Evolutionary conservation across 2,797 vertebrate species (phyloP), one percentile per base, ranked within the genome.

Genomic region (Emydoidea blandingii): DNA sequence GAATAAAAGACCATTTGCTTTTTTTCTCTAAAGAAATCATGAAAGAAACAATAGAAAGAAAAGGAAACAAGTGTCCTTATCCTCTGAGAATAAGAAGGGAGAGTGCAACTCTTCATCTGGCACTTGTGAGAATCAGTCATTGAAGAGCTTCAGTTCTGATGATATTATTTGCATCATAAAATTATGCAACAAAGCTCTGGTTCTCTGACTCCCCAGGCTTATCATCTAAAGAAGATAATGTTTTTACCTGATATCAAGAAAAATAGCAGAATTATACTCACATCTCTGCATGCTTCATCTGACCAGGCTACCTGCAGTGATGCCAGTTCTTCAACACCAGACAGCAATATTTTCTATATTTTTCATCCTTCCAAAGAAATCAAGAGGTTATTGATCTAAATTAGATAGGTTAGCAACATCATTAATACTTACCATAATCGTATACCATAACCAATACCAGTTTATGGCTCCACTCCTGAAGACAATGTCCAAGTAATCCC

Each of bases 311-410:
- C 27, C 59, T 79, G 4, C 37, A 0, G 68, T 18, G 59, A 79
- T 72, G 53, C 52, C n/a, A 68, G 47, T 27, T 5, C 74, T 68
- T 65, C 47, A 86, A 83, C 79, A 90, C 41, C 1, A 6, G 41
- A 15, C 23, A 74, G 21, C 85, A 88, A 31, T 41, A 14, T 52
- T 92, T 16, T 78, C 37, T 68, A 27, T 41, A 3, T 82, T 47
- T 86, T 86, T 78, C 65, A 5, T 90, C 88, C 91, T 86, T 50
- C 79, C 90, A 87, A 68, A 79, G 59, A 74, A 91, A 81, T 11
- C 1, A 34, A 87, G 56, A 8, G 53, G 52, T 15, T 18, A 3
- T 80, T 82, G 34, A 18, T 25, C 21, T 2, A 16, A 81, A 83
- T 81, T 52, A 86, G 79, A 34, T 62, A 41, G 41, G 25, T 47